Evolutionary conservation across 2,113 vertebrate species (phyloP).

Genomic region (Calcarius ornatus): DNA sequence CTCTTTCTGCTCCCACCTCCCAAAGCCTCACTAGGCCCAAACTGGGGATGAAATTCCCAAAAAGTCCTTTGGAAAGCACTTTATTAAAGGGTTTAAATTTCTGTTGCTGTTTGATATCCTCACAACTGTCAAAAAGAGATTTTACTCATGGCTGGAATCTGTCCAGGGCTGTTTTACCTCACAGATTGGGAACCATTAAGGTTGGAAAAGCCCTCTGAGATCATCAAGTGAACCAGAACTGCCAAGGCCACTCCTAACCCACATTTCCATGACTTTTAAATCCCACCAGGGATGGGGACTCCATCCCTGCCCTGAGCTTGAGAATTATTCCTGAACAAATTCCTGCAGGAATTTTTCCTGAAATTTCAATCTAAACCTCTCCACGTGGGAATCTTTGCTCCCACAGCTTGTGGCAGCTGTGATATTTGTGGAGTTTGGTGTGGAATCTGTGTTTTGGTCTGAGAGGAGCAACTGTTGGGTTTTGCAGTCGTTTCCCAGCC

Average conservation of each 20-base stretch:
- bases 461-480: not conserved
- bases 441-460: not conserved
- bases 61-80: not conserved
- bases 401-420: not conserved
- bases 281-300: not conserved
- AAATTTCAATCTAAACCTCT: not conserved
- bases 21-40: not conserved
- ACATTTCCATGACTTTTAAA: not conserved
- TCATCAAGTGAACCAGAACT: not conserved
- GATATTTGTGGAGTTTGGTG: not conserved
- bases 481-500: not conserved
- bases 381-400: not conserved
- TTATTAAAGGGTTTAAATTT: not conserved
- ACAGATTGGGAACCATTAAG: accelerated
- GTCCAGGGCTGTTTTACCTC: not conserved
- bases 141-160: not conserved
- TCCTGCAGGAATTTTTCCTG: not conserved
- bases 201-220: not conserved
- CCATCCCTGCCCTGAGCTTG: not conserved
- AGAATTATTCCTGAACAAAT: not conserved
- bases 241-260: not conserved
- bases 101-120: not conserved
- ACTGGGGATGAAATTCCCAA: not conserved
- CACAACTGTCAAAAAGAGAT: not conserved
- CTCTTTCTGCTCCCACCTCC: not conserved